phyloP scores from a whole-genome alignment of 2,888 invertebrate genomes.

The Clostera curtula region DNA sequence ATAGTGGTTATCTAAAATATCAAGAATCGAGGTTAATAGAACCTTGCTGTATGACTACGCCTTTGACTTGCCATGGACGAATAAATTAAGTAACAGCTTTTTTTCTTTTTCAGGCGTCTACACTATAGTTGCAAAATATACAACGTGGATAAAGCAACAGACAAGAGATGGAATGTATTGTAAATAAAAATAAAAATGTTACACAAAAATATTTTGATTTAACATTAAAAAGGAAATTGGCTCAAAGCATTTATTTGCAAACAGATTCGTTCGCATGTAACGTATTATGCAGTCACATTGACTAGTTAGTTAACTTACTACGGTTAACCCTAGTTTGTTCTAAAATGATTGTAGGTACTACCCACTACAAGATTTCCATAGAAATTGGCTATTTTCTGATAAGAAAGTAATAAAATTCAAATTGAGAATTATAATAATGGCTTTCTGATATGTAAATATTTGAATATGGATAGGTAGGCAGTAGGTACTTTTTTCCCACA shows the following conservation, averaged over 20 bases:
- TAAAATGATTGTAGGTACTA: slow-evolving; percentile 8
- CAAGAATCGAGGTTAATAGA: too few relatives aligned
- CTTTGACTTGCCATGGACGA: too few relatives aligned
- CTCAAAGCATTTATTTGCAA: slow-evolving; percentile 9
- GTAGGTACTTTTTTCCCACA: too few relatives aligned
- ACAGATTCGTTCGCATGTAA: slow-evolving; percentile 8
- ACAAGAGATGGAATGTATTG: slow-evolving; percentile 56
- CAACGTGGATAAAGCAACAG: slow-evolving; percentile 67
- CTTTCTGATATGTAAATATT: too few relatives aligned
- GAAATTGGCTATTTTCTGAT: too few relatives aligned
- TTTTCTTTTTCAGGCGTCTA: slow-evolving; percentile 66
- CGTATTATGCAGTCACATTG: slow-evolving; percentile 6
- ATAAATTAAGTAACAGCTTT: too few relatives aligned
- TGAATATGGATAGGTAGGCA: too few relatives aligned
- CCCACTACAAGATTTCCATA: too few relatives aligned
- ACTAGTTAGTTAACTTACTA: too few relatives aligned
- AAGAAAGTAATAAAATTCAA: slow-evolving; percentile 2
- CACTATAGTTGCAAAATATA: slow-evolving; percentile 71
- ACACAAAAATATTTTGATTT: slow-evolving; percentile 15
- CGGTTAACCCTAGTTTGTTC: slow-evolving; percentile 10
- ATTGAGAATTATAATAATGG: too few relatives aligned
- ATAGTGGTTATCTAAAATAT: too few relatives aligned
- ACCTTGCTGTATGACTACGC: too few relatives aligned
- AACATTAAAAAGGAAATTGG: slow-evolving; percentile 13
- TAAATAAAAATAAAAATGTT: slow-evolving; percentile 30